Evolutionary conservation across 1,140 invertebrate species (phyloP), one percentile per base, ranked within the genome.

Genomic region (Plutomurus gul): DNA sequence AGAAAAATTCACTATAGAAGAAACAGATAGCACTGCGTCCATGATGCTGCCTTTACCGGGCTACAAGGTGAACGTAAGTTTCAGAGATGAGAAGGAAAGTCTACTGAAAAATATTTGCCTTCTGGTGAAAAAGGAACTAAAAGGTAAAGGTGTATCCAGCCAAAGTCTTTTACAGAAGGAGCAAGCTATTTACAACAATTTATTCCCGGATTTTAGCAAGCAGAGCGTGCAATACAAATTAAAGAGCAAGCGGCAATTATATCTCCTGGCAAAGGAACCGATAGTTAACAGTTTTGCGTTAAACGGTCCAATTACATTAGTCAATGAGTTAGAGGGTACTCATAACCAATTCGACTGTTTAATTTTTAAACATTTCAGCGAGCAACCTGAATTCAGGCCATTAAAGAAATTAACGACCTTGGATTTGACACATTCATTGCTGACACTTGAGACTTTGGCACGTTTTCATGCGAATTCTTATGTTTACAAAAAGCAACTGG

Each of bases 391-490:
- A n/a, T 33, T 65, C 27, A n/a, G 5, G 13, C 30, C 18, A 30
- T 27, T 0, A 18, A 39, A 1, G 37, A 39, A 3, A 25, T 3
- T 7, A 33, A 56, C 0, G 36, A 71, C 22, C n/a, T n/a, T 79
- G 27, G 78, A 79, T 51, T 79, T 79, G 13, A 75, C 43, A 36
- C 78, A 79, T 71, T 36, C 47, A 7, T 56, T 79, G 2, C 8
- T 75, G 16, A 73, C 72, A 36, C 8, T 79, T 18, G 72, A 79
- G 39, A 37, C 56, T 47, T 22, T 79, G 25, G 78, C 78, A 13
- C 27, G 40, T 37, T 75, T 75, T 46, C 78, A 79, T 70, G 78
- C 78, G 37, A 33, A 37, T 30, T 79, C 78, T 13, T 79, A 75
- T 25, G 20, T 47, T n/a, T 18, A 70, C 4, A 51, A 60, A 49